These are phyloP conservation scores for Anodontia alba DNA, from an alignment of 2,888 invertebrate genomes.

Conservation along the genomic window DNA sequence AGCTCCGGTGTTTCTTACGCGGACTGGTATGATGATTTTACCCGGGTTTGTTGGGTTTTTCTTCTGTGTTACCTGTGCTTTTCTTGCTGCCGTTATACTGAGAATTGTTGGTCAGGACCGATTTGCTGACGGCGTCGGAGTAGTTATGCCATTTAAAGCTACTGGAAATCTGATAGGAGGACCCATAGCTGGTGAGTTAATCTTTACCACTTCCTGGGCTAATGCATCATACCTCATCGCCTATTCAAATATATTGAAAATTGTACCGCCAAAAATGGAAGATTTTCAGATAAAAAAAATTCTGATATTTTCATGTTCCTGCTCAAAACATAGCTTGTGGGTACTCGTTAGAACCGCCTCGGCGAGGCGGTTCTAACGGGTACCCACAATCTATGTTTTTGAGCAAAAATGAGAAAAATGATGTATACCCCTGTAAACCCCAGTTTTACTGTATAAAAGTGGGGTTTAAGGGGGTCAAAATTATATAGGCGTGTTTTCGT, in stretches of 20 bases:
- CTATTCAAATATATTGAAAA: no score
- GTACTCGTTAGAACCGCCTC: no score
- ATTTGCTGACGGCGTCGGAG: constrained; percentile 49
- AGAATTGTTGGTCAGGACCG: constrained; percentile 43
- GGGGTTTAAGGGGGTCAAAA: no score
- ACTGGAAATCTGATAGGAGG: constrained; percentile 49
- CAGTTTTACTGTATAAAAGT: no score
- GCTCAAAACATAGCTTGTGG: not conserved
- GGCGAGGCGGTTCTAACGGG: no score
- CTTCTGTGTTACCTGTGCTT: constrained; percentile 46
- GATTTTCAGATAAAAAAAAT: not conserved
- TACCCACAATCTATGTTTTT: not conserved
- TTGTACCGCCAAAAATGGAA: no score
- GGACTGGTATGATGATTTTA: constrained; percentile 35
- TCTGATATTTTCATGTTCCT: not conserved
- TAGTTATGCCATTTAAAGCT: constrained; percentile 50
- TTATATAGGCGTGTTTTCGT: no score
- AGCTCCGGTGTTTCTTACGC: constrained; percentile 36
- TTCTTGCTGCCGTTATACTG: constrained; percentile 42
- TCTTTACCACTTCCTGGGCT: no score
- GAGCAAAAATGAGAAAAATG: no score
- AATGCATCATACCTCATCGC: not conserved
- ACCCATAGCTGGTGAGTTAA: constrained; percentile 46
- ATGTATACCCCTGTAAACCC: no score
- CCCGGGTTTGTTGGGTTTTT: constrained; percentile 46